Percentiles rank a stretch among this genome's conserved stretches.
These are phyloP conservation scores for Vipera ursinii DNA, from an alignment of 2,797 vertebrate species.

Conservation along the genomic window DNA sequence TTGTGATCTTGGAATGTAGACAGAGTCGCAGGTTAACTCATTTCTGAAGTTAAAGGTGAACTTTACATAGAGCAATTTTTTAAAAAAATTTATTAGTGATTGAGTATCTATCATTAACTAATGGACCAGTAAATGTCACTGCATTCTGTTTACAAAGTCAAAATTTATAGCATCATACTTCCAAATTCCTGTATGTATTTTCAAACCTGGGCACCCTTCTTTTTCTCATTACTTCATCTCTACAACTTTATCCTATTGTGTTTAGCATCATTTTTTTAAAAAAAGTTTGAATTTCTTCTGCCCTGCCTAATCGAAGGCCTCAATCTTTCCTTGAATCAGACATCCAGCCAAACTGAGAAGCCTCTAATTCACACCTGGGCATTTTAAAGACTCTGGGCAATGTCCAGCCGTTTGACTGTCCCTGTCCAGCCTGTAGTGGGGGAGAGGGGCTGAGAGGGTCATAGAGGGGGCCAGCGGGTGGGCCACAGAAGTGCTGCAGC, in stretches of 20 bases:
- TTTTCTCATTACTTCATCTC: neutral
- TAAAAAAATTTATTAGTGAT: neutral
- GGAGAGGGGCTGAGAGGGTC: neutral
- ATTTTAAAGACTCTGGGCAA: neutral
- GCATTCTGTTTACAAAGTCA: neutral
- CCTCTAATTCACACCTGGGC: neutral
- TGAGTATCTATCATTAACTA: neutral
- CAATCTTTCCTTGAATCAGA: neutral
- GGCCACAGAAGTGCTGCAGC: neutral
- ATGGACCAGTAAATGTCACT: neutral
- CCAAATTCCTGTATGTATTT: neutral
- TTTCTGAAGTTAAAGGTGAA: neutral
- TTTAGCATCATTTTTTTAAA: neutral
- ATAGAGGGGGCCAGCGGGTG: neutral
- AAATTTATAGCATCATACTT: neutral
- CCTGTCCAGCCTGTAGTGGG: neutral
- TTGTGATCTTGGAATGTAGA: neutral
- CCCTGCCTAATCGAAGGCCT: neutral
- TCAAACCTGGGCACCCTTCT: neutral
- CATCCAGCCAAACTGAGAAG: neutral
- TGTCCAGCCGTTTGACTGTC: neutral
- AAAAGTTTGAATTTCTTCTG: neutral
- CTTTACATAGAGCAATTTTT: neutral
- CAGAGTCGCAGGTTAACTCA: neutral
- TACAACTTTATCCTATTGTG: neutral